Conservation (phyloP, 2,888 invertebrate genomes). For the Periphyllus acericola region DNA sequence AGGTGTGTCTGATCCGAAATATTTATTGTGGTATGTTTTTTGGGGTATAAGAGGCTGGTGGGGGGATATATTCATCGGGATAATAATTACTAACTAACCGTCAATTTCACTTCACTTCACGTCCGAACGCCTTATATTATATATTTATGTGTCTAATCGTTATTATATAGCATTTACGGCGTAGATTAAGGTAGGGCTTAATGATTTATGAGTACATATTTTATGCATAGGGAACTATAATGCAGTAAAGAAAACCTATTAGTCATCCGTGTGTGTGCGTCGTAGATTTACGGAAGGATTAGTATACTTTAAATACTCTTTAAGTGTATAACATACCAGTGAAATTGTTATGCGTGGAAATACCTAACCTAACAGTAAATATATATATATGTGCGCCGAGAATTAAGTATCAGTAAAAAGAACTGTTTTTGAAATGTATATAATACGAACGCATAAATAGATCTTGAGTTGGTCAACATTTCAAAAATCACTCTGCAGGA, state of each 20-base stretch:
- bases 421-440: neutral
- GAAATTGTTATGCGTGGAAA: neutral
- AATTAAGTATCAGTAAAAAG: too few relatives aligned
- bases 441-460: neutral
- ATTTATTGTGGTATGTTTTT: neutral
- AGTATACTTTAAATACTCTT: neutral
- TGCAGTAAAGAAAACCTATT: neutral
- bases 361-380: neutral
- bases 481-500: neutral
- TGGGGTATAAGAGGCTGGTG: neutral
- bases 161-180: neutral
- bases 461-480: neutral
- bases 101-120: slow-evolving; percentile 1
- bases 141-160: neutral
- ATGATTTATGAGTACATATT: neutral
- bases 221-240: neutral
- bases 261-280: neutral
- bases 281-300: neutral
- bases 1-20: slow-evolving; percentile 15
- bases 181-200: neutral
- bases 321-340: neutral
- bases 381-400: too few relatives aligned
- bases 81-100: neutral
- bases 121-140: neutral
- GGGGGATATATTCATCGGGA: neutral